Evolutionary conservation across 2,797 vertebrate genomes (phyloP), one percentile per base, ranked within the genome.

Genomic region (Distichodus sexfasciatus): DNA sequence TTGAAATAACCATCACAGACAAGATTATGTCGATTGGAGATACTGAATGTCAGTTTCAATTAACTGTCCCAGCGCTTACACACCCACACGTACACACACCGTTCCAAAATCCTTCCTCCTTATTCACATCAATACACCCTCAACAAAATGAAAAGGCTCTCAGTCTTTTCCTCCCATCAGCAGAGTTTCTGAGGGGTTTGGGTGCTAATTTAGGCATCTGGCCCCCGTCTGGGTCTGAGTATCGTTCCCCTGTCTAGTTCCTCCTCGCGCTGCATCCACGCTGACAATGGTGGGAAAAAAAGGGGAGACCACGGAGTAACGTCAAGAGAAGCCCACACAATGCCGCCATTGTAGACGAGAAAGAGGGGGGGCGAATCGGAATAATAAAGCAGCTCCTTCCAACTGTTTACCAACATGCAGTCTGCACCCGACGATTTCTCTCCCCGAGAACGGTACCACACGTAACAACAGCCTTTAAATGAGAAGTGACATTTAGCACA

Each of bases 151-250:
- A 95, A 92, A 87, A 46, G 74, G 82, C 65, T 84, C 89, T 89
- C 87, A 93, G 93, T 91, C 94, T 88, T 90, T 78, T 77, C 79
- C 86, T 61, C 46, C 57, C n/a, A 4, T 44, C 46, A 44, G 86
- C n/a, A 89, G 87, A 88, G 89, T 89, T 85, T 91, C 84, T 87
- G 77, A 91, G 91, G 91, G 90, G 92, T 94, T 93, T 90, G n/a
- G 88, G 90, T 81, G 85, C 90, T 94, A 93, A 95, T 95, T 93
- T 92, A 91, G 89, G 92, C 95, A 95, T 95, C 94, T 97, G 95
- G 92, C 91, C 90, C n/a, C 90, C 91, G 93, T 95, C 89, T 90
- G 80, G 84, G 83, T 78, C 78, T 77, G 66, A 76, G 70, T 44
- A 75, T 81, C 66, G 75, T 83, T 88, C 83, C 86, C n/a, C 85